Evolutionary conservation across 1,140 invertebrate species (phyloP).

Genomic region (Mycetomoellerius zeteki): DNA sequence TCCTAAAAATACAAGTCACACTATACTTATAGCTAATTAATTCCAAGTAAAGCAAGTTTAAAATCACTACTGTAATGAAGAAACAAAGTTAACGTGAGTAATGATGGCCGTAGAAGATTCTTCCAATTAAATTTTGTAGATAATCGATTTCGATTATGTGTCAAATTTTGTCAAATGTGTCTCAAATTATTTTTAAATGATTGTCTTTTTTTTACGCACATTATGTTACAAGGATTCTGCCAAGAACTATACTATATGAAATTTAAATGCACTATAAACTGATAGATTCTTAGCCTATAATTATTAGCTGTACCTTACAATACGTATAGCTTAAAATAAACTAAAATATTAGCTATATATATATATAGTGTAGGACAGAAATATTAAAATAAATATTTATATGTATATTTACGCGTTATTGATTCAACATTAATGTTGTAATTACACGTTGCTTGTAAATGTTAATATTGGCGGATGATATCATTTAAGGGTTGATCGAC

Average conservation of each 20-base stretch:
- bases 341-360: too few species aligned
- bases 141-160: too few species aligned
- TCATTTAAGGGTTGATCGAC: conserved; percentile 50
- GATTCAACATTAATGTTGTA: conserved; percentile 19
- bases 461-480: conserved; percentile 39
- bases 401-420: conserved; percentile 2
- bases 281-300: background rate
- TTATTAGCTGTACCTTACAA: background rate
- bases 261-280: conserved; percentile 26
- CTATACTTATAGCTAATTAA: background rate
- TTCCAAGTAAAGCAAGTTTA: background rate
- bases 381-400: background rate
- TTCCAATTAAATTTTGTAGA: background rate
- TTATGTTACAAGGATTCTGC: background rate
- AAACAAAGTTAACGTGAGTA: background rate
- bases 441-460: conserved; percentile 7
- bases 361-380: background rate
- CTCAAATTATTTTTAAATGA: background rate
- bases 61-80: background rate
- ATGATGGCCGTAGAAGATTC: background rate
- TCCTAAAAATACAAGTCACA: background rate
- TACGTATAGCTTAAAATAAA: too few species aligned
- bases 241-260: conserved; percentile 44
- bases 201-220: background rate
- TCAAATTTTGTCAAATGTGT: background rate